phyloP scores from a whole-genome alignment of 2,113 vertebrate genomes.

The Heterocephalus glaber region DNA sequence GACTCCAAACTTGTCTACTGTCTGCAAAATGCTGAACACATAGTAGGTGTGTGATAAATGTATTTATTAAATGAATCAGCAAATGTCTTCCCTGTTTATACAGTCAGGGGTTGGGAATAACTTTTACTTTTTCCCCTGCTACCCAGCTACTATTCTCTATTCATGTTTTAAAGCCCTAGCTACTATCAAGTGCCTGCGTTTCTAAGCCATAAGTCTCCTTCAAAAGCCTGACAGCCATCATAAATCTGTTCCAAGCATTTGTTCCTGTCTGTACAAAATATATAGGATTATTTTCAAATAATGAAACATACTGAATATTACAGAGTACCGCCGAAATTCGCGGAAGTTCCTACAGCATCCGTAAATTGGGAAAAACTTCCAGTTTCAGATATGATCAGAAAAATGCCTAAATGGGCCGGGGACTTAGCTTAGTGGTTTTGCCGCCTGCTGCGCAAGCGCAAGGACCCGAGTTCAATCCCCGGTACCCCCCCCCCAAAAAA shows the following conservation, averaged over 20 bases:
- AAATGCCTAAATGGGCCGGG: too few relatives aligned
- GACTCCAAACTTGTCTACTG: neutral
- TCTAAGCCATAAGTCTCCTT: neutral
- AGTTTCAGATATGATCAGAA: neutral
- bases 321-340: neutral
- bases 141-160: neutral
- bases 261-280: neutral
- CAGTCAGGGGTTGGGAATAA: neutral
- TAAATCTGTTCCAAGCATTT: slow-evolving; percentile 19
- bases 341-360: neutral
- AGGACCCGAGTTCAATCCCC: too few relatives aligned
- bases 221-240: neutral
- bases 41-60: neutral
- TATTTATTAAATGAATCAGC: neutral
- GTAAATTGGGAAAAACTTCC: neutral
- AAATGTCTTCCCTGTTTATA: neutral
- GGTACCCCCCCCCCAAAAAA: too few relatives aligned
- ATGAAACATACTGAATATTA: neutral
- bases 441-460: too few relatives aligned
- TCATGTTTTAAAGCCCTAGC: neutral
- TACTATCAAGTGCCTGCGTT: neutral
- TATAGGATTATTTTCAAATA: slow-evolving; percentile 46
- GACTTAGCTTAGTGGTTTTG: too few relatives aligned
- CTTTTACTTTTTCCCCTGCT: neutral
- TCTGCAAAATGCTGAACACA: neutral